phyloP scores from a whole-genome alignment of 2,888 invertebrate genomes.

The Oscheius sp. region DNA sequence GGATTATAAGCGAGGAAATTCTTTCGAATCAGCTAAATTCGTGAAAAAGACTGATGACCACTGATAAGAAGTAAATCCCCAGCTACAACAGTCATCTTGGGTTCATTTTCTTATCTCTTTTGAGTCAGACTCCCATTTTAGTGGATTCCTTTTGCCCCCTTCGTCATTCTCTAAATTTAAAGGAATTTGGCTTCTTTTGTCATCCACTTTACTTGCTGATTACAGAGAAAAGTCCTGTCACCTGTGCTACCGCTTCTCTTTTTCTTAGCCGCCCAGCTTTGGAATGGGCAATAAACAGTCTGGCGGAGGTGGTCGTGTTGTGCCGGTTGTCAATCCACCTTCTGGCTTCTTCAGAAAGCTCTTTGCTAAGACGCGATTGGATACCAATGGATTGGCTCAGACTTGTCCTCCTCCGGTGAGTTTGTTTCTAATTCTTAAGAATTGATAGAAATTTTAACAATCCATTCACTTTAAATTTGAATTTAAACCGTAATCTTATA shows the following conservation, averaged over 20 bases:
- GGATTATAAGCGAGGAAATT: no score
- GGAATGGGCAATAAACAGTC: constrained; percentile 43
- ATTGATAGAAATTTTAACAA: no score
- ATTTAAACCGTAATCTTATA: no score
- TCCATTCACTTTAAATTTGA: no score
- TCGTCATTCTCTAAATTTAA: neutral
- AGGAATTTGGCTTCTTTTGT: neutral
- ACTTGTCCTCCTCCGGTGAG: constrained; percentile 63
- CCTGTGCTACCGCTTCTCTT: neutral
- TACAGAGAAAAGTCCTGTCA: no score
- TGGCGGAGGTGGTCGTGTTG: constrained; percentile 24
- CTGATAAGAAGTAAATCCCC: no score
- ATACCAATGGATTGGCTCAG: constrained; percentile 61
- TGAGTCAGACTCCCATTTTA: no score
- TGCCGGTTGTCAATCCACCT: constrained; percentile 36
- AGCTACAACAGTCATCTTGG: no score
- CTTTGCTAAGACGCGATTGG: constrained; percentile 64
- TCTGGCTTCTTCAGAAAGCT: constrained; percentile 54
- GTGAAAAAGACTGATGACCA: no score
- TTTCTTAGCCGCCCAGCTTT: neutral
- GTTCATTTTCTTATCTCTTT: no score
- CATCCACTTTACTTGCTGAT: no score
- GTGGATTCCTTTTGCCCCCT: constrained; percentile 6
- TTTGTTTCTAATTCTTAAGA: neutral
- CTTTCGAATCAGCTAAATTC: no score